Evolutionary conservation across 2,888 invertebrate genomes (phyloP).

Genomic region (Lasioglossum lativentre): DNA sequence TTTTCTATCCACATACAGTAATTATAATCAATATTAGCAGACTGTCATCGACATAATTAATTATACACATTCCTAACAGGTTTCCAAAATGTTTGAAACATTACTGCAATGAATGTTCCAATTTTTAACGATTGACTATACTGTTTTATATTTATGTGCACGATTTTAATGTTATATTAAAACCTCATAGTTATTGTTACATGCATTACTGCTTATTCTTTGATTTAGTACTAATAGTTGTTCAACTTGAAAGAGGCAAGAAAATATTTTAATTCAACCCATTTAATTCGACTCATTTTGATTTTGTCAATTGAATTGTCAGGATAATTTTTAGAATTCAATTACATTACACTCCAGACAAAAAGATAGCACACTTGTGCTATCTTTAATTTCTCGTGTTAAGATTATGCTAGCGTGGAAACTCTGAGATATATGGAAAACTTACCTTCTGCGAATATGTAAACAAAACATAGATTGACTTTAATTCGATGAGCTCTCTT

Average conservation of each 20-base stretch:
- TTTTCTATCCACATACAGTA: background rate
- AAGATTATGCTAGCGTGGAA: no score
- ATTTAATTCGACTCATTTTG: no score
- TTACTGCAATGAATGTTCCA: background rate
- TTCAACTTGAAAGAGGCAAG: background rate
- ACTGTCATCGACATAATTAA: background rate
- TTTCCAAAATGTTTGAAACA: background rate
- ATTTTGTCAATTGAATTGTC: background rate
- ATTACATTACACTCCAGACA: no score
- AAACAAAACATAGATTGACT: no score
- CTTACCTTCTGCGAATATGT: no score
- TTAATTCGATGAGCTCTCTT: no score
- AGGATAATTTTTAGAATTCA: background rate
- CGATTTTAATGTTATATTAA: background rate
- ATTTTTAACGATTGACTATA: background rate
- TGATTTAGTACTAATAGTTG: background rate
- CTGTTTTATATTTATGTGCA: background rate
- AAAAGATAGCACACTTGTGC: no score
- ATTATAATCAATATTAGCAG: slow-evolving; percentile 13
- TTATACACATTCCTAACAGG: background rate
- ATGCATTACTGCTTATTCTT: background rate
- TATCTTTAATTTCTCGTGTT: no score
- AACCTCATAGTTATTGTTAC: background rate
- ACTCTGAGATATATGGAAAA: no score
- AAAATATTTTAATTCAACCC: background rate